phyloP scores from a whole-genome alignment of 2,888 invertebrate species.

The Bruchidius siliquastri region DNA sequence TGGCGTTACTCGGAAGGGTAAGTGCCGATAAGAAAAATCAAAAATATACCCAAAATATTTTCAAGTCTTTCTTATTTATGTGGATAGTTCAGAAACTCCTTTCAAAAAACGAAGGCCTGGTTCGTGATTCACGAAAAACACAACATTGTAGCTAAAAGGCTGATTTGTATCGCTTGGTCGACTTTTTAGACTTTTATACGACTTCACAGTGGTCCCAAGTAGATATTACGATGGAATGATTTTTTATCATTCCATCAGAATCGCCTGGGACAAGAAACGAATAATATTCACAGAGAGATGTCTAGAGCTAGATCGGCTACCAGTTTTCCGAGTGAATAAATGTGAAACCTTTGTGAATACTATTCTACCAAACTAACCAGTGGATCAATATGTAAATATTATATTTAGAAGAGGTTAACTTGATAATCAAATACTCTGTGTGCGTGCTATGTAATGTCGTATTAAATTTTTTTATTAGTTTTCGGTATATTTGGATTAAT shows the following conservation, averaged over 20 bases:
- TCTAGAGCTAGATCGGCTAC: neutral
- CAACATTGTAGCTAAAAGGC: neutral
- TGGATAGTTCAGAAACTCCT: neutral
- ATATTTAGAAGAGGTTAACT: neutral
- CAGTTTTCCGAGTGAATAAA: neutral
- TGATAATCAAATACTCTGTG: neutral
- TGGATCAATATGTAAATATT: neutral
- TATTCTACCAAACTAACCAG: neutral
- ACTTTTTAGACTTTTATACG: neutral
- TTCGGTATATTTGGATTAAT: neutral
- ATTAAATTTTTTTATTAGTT: neutral
- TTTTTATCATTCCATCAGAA: neutral
- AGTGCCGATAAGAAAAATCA: no score
- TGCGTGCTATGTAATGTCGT: neutral
- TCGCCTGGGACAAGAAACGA: neutral
- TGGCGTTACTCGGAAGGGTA: no score
- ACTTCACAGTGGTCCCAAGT: neutral
- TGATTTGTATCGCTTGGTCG: neutral
- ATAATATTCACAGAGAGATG: neutral
- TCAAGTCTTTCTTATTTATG: no score
- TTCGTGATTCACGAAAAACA: neutral
- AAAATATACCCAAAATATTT: no score
- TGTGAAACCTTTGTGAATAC: neutral
- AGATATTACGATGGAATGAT: neutral
- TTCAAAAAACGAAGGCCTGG: neutral